phyloP scores from a whole-genome alignment of 2,113 vertebrate genomes.

The Verasper variegatus region DNA sequence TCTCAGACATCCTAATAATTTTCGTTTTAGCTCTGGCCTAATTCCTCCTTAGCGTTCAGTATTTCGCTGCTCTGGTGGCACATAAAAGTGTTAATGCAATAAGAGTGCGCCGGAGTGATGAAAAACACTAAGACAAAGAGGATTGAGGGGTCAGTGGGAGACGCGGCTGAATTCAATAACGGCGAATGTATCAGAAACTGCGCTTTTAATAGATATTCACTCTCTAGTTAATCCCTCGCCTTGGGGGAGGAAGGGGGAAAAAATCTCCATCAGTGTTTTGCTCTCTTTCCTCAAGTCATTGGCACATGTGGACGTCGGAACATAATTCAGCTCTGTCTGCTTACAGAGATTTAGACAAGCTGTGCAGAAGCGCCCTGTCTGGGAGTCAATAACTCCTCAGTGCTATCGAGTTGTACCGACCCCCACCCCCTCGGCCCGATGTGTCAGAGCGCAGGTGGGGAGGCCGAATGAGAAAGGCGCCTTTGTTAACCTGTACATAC shows the following conservation, averaged over 20 bases:
- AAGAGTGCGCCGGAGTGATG: constrained; percentile 55
- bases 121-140: constrained; percentile 72
- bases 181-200: constrained; percentile 51
- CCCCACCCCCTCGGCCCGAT: constrained; percentile 22
- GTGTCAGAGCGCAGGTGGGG: constrained; percentile 68
- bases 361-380: constrained; percentile 58
- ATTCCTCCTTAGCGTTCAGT: constrained; percentile 60
- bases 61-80: constrained; percentile 63
- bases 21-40: constrained; percentile 66
- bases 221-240: constrained; percentile 47
- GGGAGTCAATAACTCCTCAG: constrained; percentile 71
- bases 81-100: constrained; percentile 68
- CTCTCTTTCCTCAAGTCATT: constrained; percentile 30
- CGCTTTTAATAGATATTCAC: constrained; percentile 46
- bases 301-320: constrained; percentile 46
- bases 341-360: constrained; percentile 60
- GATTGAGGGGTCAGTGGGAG: constrained; percentile 56
- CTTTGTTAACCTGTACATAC: constrained; percentile 69
- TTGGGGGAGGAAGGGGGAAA: neutral
- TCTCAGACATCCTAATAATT: constrained; percentile 61
- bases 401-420: constrained; percentile 41
- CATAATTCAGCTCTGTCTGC: constrained; percentile 73
- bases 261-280: constrained; percentile 18
- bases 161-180: constrained; percentile 64
- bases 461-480: constrained; percentile 65